Evolutionary conservation across 2,113 vertebrate species (phyloP), one percentile per base, ranked within the genome.

Genomic region (Centropus unirufus): DNA sequence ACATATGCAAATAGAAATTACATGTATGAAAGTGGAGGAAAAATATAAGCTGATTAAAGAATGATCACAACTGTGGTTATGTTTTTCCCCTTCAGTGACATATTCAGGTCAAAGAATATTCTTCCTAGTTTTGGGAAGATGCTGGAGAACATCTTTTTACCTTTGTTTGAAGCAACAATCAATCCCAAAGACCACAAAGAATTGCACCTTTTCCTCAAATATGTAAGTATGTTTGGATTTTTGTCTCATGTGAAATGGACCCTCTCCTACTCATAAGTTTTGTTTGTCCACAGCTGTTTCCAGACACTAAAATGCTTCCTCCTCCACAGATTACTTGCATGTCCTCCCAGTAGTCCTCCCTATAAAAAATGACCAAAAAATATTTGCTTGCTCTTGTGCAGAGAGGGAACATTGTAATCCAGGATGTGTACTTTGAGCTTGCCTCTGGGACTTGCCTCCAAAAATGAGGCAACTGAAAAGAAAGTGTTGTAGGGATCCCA

Each of bases 121-220:
- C 69, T 99, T 70, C 98, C 98, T 61, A 98, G 94, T 97, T 99
- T 99, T 67, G 98, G 98, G 68, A 99, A 99, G 97, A 99, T 99
- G 98, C 96, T 99, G 97, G 99, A 99, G 95, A 99, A 99, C 92
- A 98, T 99, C 86, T 99, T 99, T 96, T 95, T 99, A 62, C 99
- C 99, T 24, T 98, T 99, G 55, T 99, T 99, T 92, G 98, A 99
- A 97, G 99, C 99, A 22, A 99, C 99, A 3, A 97, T 99, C 88
- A 99, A 99, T 75, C 99, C 99, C 24, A 98, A 98, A 75, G 98
- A 99, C 90, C 98, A 99, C 97, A 98, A 97, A 95, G 98, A 98
- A 78, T 95, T 98, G 51, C 98, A 99, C 12, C 97, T 99, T 22
- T 99, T 99, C 95, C 97, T 99, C 39, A 99, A 99, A 99, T 99